Base-by-base conservation (phyloP, 1,140 invertebrate species). In the Hypsibius dujardini region DNA sequence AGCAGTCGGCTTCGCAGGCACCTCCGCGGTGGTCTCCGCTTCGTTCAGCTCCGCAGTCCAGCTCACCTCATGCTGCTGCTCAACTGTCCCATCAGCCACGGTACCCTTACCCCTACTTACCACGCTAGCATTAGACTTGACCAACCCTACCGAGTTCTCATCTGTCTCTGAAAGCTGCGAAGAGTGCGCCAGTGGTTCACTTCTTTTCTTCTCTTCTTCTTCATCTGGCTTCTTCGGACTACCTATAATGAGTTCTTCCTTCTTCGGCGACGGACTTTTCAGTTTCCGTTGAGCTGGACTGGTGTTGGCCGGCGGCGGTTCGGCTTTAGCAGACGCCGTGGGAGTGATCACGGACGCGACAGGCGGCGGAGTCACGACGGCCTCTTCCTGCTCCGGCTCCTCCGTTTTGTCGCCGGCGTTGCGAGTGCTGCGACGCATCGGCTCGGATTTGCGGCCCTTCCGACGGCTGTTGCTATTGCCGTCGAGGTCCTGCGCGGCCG, bases 391-490 rank as follows among this genome's bases (percentile, higher is more conserved):
- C 7, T 7, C 50, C 50, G 7, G 28, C 28, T 28, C 28, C 28
- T 28, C 28, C 28, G 28, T 28, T 28, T 28, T 28, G 28, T 28
- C 28, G 28, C 28, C 28, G 28, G 28, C 28, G 28, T 28, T 28
- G 28, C 28, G 28, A 28, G 28, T 28, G 28, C 28, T 28, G 28
- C 28, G 28, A 28, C 28, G 28, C 28, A 28, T 28, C 28, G n/a
- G 50, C 50, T 56, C 50, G 50, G 50, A n/a, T n/a, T 56, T 56
- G 50, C 50, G 50, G 7, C 50, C 50, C 50, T 56, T 56, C n/a
- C 50, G 50, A 56, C 50, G 50, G n/a, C 7, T 12, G 50, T 56
- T 56, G 7, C 7, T 7, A 56, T 7, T 12, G 50, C 7, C 50
- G 7, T 56, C 50, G 28, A 28, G 28, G 28, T 28, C 28, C n/a